phyloP scores from a whole-genome alignment of 2,113 vertebrate genomes.

The Colistium nudipinnis region DNA sequence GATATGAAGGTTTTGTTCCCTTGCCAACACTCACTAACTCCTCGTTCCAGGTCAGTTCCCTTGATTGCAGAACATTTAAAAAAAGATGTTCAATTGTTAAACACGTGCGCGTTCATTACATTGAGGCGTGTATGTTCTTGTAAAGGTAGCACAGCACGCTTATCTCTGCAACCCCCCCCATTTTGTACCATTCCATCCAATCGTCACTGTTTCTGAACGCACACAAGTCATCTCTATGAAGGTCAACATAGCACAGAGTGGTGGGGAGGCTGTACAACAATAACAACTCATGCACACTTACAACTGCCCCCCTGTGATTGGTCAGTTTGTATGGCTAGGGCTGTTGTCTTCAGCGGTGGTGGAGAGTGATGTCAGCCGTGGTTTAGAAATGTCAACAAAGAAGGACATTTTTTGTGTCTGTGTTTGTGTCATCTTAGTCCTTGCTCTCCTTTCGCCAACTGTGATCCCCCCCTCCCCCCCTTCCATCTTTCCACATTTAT shows the following conservation, averaged over 20 bases:
- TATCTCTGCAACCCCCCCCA: too few species aligned
- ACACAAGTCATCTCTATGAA: slow-evolving; percentile 22
- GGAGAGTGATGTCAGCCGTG: slow-evolving; percentile 47
- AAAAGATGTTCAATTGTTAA: too few species aligned
- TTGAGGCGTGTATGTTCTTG: too few species aligned
- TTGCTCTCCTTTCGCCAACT: slow-evolving; percentile 34
- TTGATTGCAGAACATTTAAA: too few species aligned
- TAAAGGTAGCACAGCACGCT: too few species aligned
- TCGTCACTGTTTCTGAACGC: too few species aligned
- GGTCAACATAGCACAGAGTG: slow-evolving; percentile 22
- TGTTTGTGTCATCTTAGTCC: not conserved
- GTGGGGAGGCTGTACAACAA: not conserved
- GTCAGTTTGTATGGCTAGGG: slow-evolving; percentile 23
- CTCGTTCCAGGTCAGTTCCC: too few species aligned
- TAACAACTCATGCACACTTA: not conserved
- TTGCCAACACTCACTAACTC: too few species aligned
- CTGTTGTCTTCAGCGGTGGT: slow-evolving; percentile 34
- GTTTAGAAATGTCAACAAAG: slow-evolving; percentile 37
- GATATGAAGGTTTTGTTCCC: too few species aligned
- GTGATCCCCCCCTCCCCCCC: slow-evolving; percentile 13
- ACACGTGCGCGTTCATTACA: too few species aligned
- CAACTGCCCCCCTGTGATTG: slow-evolving; percentile 5
- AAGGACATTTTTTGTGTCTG: slow-evolving; percentile 50
- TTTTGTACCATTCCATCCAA: too few species aligned
- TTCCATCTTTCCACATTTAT: not conserved